These are phyloP conservation scores for Netelia inedita DNA, from an alignment of 2,888 invertebrate genomes.

Conservation along the genomic window DNA sequence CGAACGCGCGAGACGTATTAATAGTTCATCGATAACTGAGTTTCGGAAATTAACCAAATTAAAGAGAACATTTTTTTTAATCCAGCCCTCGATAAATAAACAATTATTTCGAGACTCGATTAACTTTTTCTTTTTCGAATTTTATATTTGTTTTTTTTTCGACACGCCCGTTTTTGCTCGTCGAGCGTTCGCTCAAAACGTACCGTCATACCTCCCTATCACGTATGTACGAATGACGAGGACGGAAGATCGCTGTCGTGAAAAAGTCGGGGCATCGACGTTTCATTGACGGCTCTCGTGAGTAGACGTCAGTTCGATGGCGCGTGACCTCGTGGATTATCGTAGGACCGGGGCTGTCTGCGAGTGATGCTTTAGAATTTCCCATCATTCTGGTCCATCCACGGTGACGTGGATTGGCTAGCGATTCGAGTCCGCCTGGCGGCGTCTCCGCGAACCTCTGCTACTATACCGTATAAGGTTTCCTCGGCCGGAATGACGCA, in stretches of 20 bases:
- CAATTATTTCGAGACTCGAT: background rate
- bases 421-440: slow-evolving; percentile 13
- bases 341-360: slow-evolving; percentile 7
- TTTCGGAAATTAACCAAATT: background rate
- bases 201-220: background rate
- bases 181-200: too few species aligned
- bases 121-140: background rate
- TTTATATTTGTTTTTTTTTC: too few species aligned
- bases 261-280: slow-evolving; percentile 52
- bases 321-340: slow-evolving; percentile 52
- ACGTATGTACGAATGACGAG: background rate
- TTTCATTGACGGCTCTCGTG: slow-evolving; percentile 46
- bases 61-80: slow-evolving; percentile 11
- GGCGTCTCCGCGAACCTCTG: background rate
- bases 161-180: too few species aligned
- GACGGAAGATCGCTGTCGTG: slow-evolving; percentile 32
- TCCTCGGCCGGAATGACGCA: background rate
- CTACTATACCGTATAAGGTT: background rate
- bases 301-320: slow-evolving; percentile 49
- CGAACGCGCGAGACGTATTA: background rate
- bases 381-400: slow-evolving; percentile 31
- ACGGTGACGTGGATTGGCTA: slow-evolving; percentile 41
- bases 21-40: background rate
- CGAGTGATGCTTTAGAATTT: slow-evolving; percentile 39
- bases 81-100: background rate